phyloP scores from a whole-genome alignment of 2,797 vertebrate genomes.

The Merluccius polli region DNA sequence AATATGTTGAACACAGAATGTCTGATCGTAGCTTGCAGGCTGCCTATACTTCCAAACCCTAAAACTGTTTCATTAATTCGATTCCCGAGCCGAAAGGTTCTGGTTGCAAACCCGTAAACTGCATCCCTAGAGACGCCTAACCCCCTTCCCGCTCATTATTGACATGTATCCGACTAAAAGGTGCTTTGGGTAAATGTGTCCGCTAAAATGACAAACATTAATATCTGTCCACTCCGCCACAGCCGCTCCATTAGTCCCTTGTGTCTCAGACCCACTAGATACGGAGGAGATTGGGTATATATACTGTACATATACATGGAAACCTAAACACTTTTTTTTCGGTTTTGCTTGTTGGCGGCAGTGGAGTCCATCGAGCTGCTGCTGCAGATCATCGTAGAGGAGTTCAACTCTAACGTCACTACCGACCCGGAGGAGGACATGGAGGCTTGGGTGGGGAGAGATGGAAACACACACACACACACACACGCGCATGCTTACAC shows the following conservation, averaged over 20 bases:
- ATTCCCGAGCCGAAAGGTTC: neutral
- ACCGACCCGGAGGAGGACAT: conserved; percentile 53
- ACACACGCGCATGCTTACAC: neutral
- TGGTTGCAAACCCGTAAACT: neutral
- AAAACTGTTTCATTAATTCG: no score
- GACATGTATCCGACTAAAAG: no score
- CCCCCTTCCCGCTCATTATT: neutral
- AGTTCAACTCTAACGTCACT: conserved; percentile 28
- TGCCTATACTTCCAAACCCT: no score
- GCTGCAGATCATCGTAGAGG: conserved; percentile 70
- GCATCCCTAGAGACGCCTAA: neutral
- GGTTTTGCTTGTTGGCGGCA: conserved; percentile 38
- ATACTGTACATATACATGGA: neutral
- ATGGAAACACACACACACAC: conserved; percentile 7
- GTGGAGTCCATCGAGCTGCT: conserved; percentile 69
- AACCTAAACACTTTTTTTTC: neutral
- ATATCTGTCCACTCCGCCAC: no score
- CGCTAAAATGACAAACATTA: no score
- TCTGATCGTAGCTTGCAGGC: no score
- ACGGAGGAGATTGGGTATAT: neutral
- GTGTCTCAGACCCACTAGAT: no score
- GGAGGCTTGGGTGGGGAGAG: conserved; percentile 50
- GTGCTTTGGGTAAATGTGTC: no score
- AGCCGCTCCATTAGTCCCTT: no score
- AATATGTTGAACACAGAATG: no score